Conservation (phyloP, 1,140 invertebrate genomes). For the Cotesia vestalis region DNA sequence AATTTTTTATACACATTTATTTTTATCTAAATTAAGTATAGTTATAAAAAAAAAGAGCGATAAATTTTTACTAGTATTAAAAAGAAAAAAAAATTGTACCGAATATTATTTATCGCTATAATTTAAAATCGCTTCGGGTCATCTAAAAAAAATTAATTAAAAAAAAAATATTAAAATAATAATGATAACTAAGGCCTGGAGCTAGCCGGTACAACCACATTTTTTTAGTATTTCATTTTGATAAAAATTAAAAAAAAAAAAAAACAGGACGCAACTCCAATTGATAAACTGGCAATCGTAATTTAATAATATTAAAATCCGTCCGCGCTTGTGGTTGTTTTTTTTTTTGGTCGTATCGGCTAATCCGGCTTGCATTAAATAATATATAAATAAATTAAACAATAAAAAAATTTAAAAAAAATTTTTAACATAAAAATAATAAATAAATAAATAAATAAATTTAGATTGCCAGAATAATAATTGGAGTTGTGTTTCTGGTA, state of each 20-base stretch:
- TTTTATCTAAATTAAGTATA: too few relatives aligned
- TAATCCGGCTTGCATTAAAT: conserved; percentile 53
- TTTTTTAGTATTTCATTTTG: conserved; percentile 25
- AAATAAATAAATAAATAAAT: conserved; percentile 27
- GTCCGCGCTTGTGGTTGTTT: conserved; percentile 43
- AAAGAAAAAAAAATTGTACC: too few relatives aligned
- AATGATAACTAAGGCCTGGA: conserved; percentile 53
- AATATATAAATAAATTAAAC: not conserved
- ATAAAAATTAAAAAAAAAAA: conserved; percentile 28
- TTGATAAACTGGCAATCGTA: conserved; percentile 60
- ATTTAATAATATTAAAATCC: conserved; percentile 21
- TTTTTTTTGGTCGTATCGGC: conserved; percentile 59
- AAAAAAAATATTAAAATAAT: not conserved
- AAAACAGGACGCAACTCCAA: conserved; percentile 63
- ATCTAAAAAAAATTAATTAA: not conserved
- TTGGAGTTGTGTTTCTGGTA: conserved; percentile 66
- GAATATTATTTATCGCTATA: too few relatives aligned
- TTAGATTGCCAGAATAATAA: conserved; percentile 60
- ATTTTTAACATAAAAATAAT: conserved; percentile 26
- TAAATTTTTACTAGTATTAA: too few relatives aligned
- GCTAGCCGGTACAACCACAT: conserved; percentile 66
- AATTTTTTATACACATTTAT: too few relatives aligned
- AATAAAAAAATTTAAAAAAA: conserved; percentile 26
- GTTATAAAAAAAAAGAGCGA: too few relatives aligned
- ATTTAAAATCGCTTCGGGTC: too few relatives aligned